Conservation (phyloP, 1,140 invertebrate species). For the Pseudomyrmex pallidus region DNA sequence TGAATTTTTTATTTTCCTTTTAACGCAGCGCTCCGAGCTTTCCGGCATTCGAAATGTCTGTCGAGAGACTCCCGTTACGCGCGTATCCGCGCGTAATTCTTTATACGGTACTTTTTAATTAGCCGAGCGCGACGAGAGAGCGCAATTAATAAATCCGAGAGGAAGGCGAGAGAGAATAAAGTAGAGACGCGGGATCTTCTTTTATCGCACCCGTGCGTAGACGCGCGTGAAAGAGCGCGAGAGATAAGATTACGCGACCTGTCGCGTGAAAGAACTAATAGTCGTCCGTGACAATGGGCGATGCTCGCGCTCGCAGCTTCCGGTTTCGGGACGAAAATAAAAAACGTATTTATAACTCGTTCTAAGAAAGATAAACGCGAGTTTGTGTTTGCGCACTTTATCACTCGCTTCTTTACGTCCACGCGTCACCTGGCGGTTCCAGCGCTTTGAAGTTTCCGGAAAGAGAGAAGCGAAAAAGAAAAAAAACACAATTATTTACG, state of each 20-base stretch:
- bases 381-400: conserved; percentile 26
- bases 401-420: background rate
- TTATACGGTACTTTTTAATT: conserved; percentile 18
- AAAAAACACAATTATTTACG: background rate
- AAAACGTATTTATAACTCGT: conserved; percentile 18
- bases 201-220: conserved; percentile 22
- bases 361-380: conserved; percentile 35
- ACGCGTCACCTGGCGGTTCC: background rate
- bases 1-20: background rate
- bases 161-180: background rate
- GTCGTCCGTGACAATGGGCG: conserved; percentile 54
- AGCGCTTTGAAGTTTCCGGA: background rate
- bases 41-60: background rate
- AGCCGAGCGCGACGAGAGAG: background rate
- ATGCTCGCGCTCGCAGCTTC: conserved; percentile 44
- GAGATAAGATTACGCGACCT: conserved; percentile 72
- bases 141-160: conserved; percentile 17
- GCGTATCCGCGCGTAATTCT: background rate
- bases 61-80: background rate
- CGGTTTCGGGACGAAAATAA: conserved; percentile 64
- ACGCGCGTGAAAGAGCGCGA: conserved; percentile 30
- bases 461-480: background rate
- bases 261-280: conserved; percentile 66
- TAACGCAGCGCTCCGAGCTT: background rate
- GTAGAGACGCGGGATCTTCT: conserved; percentile 18